phyloP scores from a whole-genome alignment of 2,113 vertebrate genomes.

The Anhinga anhinga region DNA sequence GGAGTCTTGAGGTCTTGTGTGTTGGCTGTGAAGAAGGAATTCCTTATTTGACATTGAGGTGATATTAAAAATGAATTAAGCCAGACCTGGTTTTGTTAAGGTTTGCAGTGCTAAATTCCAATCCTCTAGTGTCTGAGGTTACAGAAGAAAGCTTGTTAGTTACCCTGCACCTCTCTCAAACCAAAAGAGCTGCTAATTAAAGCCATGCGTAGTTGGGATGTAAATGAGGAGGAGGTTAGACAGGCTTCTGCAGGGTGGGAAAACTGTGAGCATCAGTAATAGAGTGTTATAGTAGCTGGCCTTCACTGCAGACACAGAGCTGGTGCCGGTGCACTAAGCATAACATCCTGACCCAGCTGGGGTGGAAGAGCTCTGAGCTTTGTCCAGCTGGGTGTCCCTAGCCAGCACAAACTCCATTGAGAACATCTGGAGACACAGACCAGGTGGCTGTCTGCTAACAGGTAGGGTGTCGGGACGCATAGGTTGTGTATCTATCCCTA shows the following conservation, averaged over 20 bases:
- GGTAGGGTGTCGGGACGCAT: background rate
- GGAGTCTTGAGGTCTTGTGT: background rate
- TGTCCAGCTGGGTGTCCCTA: background rate
- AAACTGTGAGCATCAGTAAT: background rate
- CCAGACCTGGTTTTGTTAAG: background rate
- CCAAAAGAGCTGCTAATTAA: background rate
- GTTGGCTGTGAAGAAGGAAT: background rate
- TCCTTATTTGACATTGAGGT: background rate
- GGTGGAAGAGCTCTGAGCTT: background rate
- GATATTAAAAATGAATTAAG: background rate
- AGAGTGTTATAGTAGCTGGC: background rate
- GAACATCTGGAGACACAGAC: background rate
- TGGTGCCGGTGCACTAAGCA: background rate
- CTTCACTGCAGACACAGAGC: background rate
- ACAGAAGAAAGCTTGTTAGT: background rate
- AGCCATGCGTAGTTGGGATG: background rate
- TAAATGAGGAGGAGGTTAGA: background rate
- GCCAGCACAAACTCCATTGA: background rate
- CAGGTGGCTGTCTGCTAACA: background rate
- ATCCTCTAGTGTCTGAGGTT: background rate
- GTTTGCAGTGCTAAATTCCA: background rate
- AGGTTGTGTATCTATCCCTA: background rate
- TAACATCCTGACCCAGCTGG: background rate
- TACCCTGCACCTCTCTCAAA: background rate
- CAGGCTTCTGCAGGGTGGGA: background rate